These are phyloP conservation scores for Podocnemis expansa DNA, from an alignment of 2,113 vertebrate genomes.

Conservation along the genomic window DNA sequence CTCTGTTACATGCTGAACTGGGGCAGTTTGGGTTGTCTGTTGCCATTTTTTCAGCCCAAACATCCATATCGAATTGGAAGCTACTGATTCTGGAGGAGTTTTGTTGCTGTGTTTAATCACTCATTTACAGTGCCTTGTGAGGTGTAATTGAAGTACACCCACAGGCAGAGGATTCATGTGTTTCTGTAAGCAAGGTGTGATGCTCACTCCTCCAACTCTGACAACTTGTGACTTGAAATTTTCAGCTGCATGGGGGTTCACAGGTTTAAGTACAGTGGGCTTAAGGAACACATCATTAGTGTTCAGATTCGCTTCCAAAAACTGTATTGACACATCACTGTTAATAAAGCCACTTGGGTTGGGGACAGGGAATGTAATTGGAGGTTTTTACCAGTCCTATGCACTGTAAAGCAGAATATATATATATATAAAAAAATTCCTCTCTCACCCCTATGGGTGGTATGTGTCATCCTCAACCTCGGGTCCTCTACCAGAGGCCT, in stretches of 20 bases:
- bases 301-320: background rate
- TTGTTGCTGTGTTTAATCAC: background rate
- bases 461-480: too few relatives aligned
- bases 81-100: background rate
- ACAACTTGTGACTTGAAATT: background rate
- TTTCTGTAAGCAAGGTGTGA: background rate
- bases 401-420: background rate
- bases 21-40: background rate
- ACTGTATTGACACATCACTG: background rate
- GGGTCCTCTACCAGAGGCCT: too few relatives aligned
- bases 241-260: background rate
- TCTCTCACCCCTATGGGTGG: too few relatives aligned
- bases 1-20: background rate
- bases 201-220: background rate
- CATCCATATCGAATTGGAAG: background rate
- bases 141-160: background rate
- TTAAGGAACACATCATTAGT: background rate
- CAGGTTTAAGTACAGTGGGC: background rate
- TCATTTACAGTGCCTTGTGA: background rate
- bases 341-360: background rate
- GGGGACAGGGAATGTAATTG: background rate
- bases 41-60: background rate
- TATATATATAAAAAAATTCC: too few relatives aligned
- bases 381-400: background rate
- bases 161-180: background rate